Percentiles rank a stretch among this genome's conserved stretches.
Evolutionary conservation across 2,797 vertebrate species (phyloP).

Genomic region (Rhinophrynus dorsalis): DNA sequence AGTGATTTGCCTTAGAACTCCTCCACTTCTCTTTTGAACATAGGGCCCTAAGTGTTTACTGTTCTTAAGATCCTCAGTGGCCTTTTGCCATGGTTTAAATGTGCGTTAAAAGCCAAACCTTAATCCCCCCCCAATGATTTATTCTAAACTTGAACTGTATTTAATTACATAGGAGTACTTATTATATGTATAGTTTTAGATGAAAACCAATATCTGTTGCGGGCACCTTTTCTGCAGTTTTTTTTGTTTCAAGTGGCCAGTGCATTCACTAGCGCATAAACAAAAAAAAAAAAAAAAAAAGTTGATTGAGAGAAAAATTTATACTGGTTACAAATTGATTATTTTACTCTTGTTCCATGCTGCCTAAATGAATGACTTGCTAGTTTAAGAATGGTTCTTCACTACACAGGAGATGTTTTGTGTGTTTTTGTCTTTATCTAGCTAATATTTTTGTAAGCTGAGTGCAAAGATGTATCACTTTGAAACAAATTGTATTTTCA

Average conservation of each 20-base stretch:
- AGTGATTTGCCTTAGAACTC: no score
- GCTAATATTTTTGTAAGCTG: background rate
- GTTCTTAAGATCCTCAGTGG: conserved; percentile 58
- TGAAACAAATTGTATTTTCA: background rate
- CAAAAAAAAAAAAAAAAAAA: background rate
- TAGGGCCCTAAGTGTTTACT: conserved; percentile 69
- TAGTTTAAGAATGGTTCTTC: background rate
- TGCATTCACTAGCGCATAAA: no score
- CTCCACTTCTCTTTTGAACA: no score
- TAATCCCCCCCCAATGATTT: conserved; percentile 57
- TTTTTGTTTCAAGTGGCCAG: conserved; percentile 50
- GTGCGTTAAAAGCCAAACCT: conserved; percentile 74
- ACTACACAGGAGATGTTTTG: background rate
- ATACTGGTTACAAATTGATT: no score
- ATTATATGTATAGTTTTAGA: conserved; percentile 19
- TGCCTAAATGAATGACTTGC: background rate
- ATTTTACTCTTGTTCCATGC: background rate
- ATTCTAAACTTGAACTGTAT: conserved; percentile 60
- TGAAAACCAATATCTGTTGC: conserved; percentile 36
- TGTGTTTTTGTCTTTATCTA: background rate
- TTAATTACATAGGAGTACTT: conserved; percentile 54
- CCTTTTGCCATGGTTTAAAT: conserved; percentile 58
- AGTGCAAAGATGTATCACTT: background rate
- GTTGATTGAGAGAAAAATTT: background rate
- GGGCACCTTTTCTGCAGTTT: conserved; percentile 35